These are phyloP conservation scores for Elymnias hypermnestra DNA, from an alignment of 1,140 invertebrate genomes.

Conservation along the genomic window DNA sequence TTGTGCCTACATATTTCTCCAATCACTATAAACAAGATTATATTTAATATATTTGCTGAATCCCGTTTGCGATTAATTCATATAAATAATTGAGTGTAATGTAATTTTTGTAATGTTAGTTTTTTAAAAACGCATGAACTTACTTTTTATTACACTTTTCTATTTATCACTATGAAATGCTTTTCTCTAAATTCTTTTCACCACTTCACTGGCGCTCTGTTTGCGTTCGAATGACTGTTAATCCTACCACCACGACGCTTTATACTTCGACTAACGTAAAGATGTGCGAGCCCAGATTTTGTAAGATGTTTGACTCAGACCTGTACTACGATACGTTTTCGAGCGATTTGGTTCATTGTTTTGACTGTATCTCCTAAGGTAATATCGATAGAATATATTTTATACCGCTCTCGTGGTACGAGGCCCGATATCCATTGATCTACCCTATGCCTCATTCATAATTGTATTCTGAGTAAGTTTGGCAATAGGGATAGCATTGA, in stretches of 20 bases:
- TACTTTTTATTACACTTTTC: slow-evolving; percentile 51
- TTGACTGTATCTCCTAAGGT: slow-evolving; percentile 10
- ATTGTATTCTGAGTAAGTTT: slow-evolving; percentile 53
- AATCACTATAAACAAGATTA: no score
- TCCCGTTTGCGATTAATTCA: no score
- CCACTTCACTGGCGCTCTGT: slow-evolving; percentile 61
- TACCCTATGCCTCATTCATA: slow-evolving; percentile 59
- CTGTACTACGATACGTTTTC: slow-evolving; percentile 43
- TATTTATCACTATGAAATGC: slow-evolving; percentile 46
- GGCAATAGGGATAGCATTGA: slow-evolving; percentile 55
- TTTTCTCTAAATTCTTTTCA: slow-evolving; percentile 38
- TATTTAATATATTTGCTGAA: no score
- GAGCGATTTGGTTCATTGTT: slow-evolving; percentile 13
- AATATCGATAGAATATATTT: slow-evolving; percentile 5
- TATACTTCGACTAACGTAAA: slow-evolving; percentile 70
- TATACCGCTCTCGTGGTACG: slow-evolving; percentile 36
- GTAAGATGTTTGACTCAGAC: slow-evolving; percentile 59
- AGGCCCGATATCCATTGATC: slow-evolving; percentile 64
- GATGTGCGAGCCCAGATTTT: slow-evolving; percentile 64
- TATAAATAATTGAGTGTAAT: no score
- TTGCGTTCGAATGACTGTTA: slow-evolving; percentile 64
- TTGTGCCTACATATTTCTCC: no score
- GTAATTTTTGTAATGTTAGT: neutral
- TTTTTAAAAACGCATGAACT: slow-evolving; percentile 36
- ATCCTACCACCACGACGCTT: slow-evolving; percentile 57